These are phyloP conservation scores for Eurystomus glaucurus DNA, from an alignment of 2,797 vertebrate genomes.

Conservation along the genomic window DNA sequence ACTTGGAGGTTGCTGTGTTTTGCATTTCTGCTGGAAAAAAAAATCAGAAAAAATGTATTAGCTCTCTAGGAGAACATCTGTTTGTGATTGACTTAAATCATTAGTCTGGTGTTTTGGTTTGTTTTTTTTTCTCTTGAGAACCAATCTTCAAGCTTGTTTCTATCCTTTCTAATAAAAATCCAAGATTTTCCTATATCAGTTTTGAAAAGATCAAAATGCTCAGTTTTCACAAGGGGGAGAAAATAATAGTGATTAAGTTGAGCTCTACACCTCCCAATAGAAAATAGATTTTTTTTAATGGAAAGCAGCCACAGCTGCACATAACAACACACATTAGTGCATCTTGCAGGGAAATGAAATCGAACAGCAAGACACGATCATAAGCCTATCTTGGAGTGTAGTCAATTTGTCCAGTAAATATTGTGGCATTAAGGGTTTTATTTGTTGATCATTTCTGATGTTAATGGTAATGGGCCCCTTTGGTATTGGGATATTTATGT, in stretches of 20 bases:
- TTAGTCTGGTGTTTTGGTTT: constrained; percentile 49
- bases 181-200: background rate
- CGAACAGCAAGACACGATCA: constrained; percentile 53
- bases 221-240: background rate
- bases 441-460: constrained; percentile 80
- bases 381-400: constrained; percentile 62
- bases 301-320: constrained; percentile 64
- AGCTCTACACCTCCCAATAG: constrained; percentile 29
- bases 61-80: constrained; percentile 63
- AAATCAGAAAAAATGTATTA: constrained; percentile 42
- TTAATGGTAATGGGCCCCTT: constrained; percentile 76
- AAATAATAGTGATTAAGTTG: constrained; percentile 10
- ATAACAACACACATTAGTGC: constrained; percentile 70
- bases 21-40: constrained; percentile 32
- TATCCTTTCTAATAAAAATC: constrained; percentile 37
- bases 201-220: background rate
- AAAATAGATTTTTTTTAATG: constrained; percentile 15
- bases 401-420: constrained; percentile 78
- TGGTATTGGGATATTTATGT: constrained; percentile 77
- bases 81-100: constrained; percentile 70
- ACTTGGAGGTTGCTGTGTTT: background rate
- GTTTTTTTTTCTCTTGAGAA: background rate
- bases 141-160: constrained; percentile 1
- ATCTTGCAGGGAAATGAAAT: constrained; percentile 80
- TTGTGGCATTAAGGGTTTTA: constrained; percentile 70